Conservation (phyloP, 2,113 vertebrate genomes). For the Mus pahari region DNA sequence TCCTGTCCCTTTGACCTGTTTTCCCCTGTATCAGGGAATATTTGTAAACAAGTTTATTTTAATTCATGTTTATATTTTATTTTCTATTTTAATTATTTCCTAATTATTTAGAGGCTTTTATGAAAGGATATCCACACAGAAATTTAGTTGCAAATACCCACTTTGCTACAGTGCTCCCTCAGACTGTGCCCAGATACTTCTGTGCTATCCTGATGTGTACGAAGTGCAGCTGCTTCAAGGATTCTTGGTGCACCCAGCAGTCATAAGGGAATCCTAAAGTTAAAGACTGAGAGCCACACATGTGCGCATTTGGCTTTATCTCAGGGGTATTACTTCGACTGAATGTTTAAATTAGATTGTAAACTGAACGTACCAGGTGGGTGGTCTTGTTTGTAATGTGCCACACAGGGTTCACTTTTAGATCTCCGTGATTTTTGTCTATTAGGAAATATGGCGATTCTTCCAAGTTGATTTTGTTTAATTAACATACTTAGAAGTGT, state of each 20-base stretch:
- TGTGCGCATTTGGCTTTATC: slow-evolving; percentile 57
- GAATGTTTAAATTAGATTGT: slow-evolving; percentile 47
- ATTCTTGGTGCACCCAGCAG: slow-evolving; percentile 1
- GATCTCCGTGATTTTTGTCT: slow-evolving; percentile 42
- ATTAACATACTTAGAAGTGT: slow-evolving; percentile 54
- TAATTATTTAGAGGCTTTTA: slow-evolving; percentile 40
- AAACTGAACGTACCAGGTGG: neutral
- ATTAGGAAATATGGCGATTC: slow-evolving; percentile 12
- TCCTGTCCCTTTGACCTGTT: slow-evolving; percentile 62
- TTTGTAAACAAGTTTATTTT: slow-evolving; percentile 50
- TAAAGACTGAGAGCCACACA: slow-evolving; percentile 28
- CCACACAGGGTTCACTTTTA: slow-evolving; percentile 20
- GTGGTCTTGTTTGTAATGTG: slow-evolving; percentile 30
- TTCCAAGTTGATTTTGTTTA: slow-evolving; percentile 35
- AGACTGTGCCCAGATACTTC: neutral
- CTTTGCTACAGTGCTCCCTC: neutral
- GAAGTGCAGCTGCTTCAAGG: neutral
- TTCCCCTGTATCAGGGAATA: slow-evolving; percentile 39
- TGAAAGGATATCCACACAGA: neutral
- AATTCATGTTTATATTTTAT: slow-evolving; percentile 51
- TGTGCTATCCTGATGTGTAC: neutral
- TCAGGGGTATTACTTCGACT: slow-evolving; percentile 25
- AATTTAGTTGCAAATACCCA: neutral
- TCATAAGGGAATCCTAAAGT: slow-evolving; percentile 27
- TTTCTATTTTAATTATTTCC: slow-evolving; percentile 43